Base-by-base conservation (phyloP, 2,888 invertebrate genomes). In the Schizaphis graminum region DNA sequence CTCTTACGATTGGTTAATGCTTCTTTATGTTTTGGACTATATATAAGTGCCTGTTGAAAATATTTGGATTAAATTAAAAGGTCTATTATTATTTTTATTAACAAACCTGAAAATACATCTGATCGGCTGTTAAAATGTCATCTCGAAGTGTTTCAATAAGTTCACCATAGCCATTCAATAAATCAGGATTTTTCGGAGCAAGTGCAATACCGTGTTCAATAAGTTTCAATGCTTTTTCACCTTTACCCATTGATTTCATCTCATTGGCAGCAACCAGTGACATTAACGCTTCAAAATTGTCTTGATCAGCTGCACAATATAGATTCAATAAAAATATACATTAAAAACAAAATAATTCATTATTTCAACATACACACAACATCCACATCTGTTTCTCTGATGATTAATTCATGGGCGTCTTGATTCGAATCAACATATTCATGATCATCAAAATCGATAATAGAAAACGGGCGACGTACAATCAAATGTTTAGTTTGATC, bases 201-300 rank as follows among this genome's bases (percentile, higher is more conserved):
- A 99, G 96, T 0, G 98, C 98, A 94, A 98, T 97, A 0, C 99
- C 99, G 96, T 99, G 99, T 96, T 98, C 97, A 95, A 98, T 98
- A 57, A 98, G 96, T 96, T 98, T 98, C 77, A 97, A 96, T 0
- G 99, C 99, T 96, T 98, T 99, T 93, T 98, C 98, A 92, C 97
- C 96, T 96, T 98, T 99, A 10, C 98, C 98, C 84, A 97, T 96
- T 92, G 97, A 96, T 95, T 98, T 97, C 97, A 99, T 98, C 95
- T 98, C 98, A 95, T 98, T 96, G 0, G 99, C 99, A 89, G 98
- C 97, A 95, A 98, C 97, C 93, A 99, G 96, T 0, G 98, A 98
- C 84, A 97, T 97, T n/a, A 98, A 96, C 0, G 99, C 98, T 96
- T 99, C 99, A 26, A 96, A 96, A 95, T 96, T 96, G 24, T 94